phyloP scores from a whole-genome alignment of 2,888 invertebrate species.

The Calameuta filiformis region DNA sequence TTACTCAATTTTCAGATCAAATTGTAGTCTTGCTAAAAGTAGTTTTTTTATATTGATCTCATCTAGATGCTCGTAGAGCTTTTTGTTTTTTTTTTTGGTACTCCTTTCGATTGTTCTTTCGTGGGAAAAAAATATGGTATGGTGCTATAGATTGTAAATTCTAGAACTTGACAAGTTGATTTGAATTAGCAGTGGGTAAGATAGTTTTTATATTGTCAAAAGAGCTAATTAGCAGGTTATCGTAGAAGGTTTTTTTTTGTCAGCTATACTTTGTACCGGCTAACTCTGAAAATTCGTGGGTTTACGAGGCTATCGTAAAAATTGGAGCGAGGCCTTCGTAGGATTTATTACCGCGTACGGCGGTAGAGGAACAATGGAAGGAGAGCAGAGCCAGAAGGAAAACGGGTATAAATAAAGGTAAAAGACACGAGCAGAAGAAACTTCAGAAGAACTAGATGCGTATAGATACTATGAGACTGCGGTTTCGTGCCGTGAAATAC shows the following conservation, averaged over 20 bases:
- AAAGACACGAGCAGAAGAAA: background rate
- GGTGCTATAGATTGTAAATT: background rate
- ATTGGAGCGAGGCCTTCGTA: background rate
- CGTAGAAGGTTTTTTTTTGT: conserved; percentile 32
- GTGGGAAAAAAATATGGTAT: background rate
- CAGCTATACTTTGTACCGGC: conserved; percentile 22
- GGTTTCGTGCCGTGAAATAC: background rate
- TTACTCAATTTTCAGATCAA: background rate
- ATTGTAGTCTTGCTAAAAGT: background rate
- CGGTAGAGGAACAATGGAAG: background rate
- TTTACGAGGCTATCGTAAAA: conserved; percentile 9
- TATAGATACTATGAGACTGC: background rate
- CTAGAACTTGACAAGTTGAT: background rate
- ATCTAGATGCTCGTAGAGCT: background rate
- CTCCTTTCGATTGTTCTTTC: background rate
- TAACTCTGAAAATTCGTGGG: background rate
- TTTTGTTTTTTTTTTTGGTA: background rate
- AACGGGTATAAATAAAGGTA: background rate
- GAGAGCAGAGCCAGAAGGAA: background rate
- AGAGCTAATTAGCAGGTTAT: conserved; percentile 27
- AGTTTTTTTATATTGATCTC: background rate
- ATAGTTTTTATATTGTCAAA: conserved; percentile 12
- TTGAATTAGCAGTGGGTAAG: background rate
- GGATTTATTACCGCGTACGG: background rate
- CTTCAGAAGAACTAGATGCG: background rate